Evolutionary conservation across 2,113 vertebrate genomes (phyloP).

Genomic region (zebrafish (Danio rerio)): GRCz12tu NC_133181.1:38358001-38358500

Average conservation of each 20-base stretch:
- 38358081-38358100: neutral
- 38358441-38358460: constrained; percentile 56
- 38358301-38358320: constrained; percentile 49
- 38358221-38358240: constrained; percentile 30
- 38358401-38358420: constrained; percentile 63
- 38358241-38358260: constrained; percentile 16
- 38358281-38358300: constrained; percentile 52
- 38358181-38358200: neutral
- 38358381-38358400: constrained; percentile 64
- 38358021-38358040: constrained; percentile 9
- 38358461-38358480: constrained; percentile 41
- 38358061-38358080: constrained; percentile 5
- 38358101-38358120: constrained; percentile 10
- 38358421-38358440: constrained; percentile 66
- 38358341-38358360: constrained; percentile 47
- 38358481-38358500: constrained; percentile 59
- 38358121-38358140: constrained; percentile 29
- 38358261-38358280: constrained; percentile 38
- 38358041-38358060: constrained; percentile 29
- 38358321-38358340: constrained; percentile 31
- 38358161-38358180: neutral
- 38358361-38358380: constrained; percentile 57
- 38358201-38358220: constrained; percentile 40
- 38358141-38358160: constrained; percentile 37
- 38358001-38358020: neutral